Evolutionary conservation across 2,113 vertebrate genomes (phyloP).

Genomic region (Cyanoramphus novaezelandiae): DNA sequence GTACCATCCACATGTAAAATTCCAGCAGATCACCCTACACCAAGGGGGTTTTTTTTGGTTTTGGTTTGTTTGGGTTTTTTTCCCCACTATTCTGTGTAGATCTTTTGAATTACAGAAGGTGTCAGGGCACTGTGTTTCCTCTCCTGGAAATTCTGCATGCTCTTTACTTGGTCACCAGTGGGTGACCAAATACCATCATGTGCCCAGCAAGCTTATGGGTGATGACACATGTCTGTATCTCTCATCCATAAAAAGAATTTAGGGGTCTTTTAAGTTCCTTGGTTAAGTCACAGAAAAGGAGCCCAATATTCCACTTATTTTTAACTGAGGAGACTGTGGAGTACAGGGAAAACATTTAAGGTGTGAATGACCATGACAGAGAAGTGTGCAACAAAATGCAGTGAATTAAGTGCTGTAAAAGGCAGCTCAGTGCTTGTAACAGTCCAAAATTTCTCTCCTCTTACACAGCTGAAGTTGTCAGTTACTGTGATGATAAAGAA

Average conservation of each 20-base stretch:
- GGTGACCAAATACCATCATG: background rate
- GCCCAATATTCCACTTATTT: background rate
- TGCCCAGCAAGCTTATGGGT: background rate
- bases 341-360: background rate
- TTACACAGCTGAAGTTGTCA: background rate
- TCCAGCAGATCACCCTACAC: background rate
- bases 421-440: background rate
- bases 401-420: background rate
- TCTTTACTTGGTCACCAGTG: background rate
- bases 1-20: background rate
- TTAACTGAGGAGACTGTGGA: background rate
- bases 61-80: no score
- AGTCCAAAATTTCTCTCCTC: background rate
- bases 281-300: background rate
- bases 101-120: background rate
- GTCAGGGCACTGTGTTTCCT: background rate
- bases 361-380: rapidly evolving
- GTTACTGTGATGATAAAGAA: background rate
- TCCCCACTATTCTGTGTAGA: background rate
- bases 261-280: background rate
- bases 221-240: background rate
- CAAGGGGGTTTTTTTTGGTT: no score
- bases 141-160: background rate
- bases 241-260: background rate
- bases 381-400: background rate